Base-by-base conservation (phyloP, 2,888 invertebrate species). In the Plebejus melissa region DNA sequence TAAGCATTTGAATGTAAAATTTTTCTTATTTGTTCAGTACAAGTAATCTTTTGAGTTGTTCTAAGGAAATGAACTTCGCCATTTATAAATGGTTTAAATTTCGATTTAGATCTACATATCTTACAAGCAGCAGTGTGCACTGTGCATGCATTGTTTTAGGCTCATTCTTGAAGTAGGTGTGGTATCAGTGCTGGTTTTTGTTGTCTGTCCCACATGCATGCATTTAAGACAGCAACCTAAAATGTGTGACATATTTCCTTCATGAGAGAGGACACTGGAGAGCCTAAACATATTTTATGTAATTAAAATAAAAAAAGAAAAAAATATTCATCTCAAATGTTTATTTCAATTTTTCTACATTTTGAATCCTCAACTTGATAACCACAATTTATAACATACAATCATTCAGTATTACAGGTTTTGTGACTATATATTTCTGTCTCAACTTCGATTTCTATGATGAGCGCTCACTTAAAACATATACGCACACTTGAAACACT, bases 341-440 rank as follows among this genome's bases (percentile, higher is more conserved):
- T 72, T 72, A 72, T 72, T 72, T 72, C 16, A 54, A 72, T 50
- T 72, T 72, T 72, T 72, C 72, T 72, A 72, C 72, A 72, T 72
- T 72, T 71, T 54, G 16, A 72, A 50, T 72, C 41, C 5, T 72
- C 16, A 72, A 70, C 70, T 70, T 16, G 41, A 70, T 70, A 28
- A 72, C 32, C 54, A 72, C 72, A 72, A 72, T 72, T 72, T 72
- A 32, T 54, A 54, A 72, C 46, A 50, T 28, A 50, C 54, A 16
- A 22, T 28, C 50, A 28, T 71, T 41, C 72, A 54, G 32, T 54
- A 54, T 54, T 46, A 46, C 9, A 22, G 22, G 16, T 46, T 54
- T 72, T 54, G 72, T 72, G 72, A 72, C 72, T 72, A 16, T 32
- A 65, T 65, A 65, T 65, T 65, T 65, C 65, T 28, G 11, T 32